Conservation (phyloP, 2,888 invertebrate genomes). For the Muscina levida region DNA sequence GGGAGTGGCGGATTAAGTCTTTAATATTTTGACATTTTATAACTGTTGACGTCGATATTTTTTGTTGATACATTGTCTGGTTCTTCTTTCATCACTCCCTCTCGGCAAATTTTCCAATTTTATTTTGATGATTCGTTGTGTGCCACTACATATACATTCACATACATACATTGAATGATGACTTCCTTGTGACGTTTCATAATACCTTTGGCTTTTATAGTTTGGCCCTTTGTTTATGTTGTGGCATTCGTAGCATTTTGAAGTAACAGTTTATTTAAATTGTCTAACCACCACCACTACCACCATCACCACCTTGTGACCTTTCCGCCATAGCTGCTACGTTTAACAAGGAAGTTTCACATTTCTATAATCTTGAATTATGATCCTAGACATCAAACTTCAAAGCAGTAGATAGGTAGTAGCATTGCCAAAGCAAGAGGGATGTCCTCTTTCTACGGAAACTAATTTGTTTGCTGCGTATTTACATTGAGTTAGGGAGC, state of each 20-base stretch:
- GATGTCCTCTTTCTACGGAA: background rate
- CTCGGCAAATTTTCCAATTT: background rate
- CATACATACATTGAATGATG: slow-evolving; percentile 35
- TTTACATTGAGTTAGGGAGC: background rate
- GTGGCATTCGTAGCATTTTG: background rate
- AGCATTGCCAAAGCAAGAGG: too few species aligned
- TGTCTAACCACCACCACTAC: slow-evolving; percentile 22
- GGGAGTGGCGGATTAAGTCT: slow-evolving; percentile 69
- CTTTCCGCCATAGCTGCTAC: background rate
- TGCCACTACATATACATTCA: too few species aligned
- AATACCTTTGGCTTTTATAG: background rate
- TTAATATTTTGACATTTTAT: slow-evolving; percentile 72
- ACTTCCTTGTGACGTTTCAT: slow-evolving; percentile 25
- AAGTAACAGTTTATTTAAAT: slow-evolving; percentile 35
- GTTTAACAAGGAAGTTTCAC: background rate
- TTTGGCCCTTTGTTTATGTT: background rate
- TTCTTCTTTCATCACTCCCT: background rate
- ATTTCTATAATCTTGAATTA: slow-evolving; percentile 34
- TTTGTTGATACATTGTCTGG: slow-evolving; percentile 59
- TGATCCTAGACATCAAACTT: slow-evolving; percentile 12
- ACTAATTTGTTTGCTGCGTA: background rate
- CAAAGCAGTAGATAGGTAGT: background rate
- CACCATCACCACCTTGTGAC: background rate
- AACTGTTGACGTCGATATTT: slow-evolving; percentile 67
- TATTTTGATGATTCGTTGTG: slow-evolving; percentile 30